phyloP scores from a whole-genome alignment of 2,888 invertebrate genomes.

The Mythimna albipuncta region DNA sequence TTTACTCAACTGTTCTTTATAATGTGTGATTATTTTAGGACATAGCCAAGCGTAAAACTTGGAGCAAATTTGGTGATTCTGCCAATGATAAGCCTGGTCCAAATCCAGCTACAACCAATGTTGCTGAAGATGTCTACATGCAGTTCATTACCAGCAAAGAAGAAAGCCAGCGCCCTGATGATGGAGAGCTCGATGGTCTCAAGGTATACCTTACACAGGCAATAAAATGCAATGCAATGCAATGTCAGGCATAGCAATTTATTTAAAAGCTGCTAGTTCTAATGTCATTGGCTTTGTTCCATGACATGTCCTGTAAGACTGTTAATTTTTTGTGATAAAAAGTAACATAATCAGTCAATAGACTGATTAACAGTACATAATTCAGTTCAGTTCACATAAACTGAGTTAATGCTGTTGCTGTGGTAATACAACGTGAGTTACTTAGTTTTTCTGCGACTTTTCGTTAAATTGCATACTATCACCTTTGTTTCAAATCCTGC shows the following conservation, averaged over 20 bases:
- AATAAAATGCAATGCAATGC: no score
- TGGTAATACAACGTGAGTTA: no score
- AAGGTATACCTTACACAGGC: slow-evolving; percentile 89
- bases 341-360: no score
- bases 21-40: slow-evolving; percentile 83
- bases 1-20: background rate
- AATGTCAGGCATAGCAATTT: background rate
- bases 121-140: slow-evolving; percentile 98
- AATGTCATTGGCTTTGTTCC: no score
- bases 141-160: slow-evolving; percentile 97
- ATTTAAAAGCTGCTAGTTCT: background rate
- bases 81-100: slow-evolving; percentile 98
- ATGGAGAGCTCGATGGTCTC: slow-evolving; percentile 95
- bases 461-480: no score
- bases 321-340: no score
- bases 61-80: slow-evolving; percentile 98
- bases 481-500: no score
- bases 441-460: no score
- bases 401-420: no score
- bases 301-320: no score
- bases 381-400: no score
- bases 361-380: no score
- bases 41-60: slow-evolving; percentile 97
- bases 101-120: slow-evolving; percentile 99
- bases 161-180: slow-evolving; percentile 96